Conservation (phyloP, 2,797 vertebrate species). For the Botia kubotai region DNA sequence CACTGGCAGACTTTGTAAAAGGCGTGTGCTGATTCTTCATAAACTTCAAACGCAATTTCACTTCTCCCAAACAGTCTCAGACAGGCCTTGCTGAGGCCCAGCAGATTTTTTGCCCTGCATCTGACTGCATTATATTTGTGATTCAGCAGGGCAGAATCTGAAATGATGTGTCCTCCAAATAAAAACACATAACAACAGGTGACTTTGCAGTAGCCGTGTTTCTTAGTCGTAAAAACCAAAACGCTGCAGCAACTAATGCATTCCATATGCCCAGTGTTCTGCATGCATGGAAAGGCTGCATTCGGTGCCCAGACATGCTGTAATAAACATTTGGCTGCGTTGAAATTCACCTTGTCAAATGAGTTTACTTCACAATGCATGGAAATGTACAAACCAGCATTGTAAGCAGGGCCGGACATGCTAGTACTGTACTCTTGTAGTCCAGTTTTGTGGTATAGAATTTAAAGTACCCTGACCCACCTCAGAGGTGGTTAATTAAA, state of each 20-base stretch:
- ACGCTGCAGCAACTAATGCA: conserved; percentile 21
- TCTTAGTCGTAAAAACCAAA: conserved; percentile 2
- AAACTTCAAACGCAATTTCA: conserved; percentile 71
- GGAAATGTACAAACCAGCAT: conserved; percentile 9
- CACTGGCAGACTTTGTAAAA: conserved; percentile 63
- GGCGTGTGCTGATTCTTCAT: conserved; percentile 69
- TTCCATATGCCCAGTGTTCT: conserved; percentile 31
- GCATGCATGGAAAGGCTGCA: conserved; percentile 26
- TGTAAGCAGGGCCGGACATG: not conserved
- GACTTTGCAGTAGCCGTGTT: conserved; percentile 13
- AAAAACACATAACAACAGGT: conserved; percentile 3
- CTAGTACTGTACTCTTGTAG: not conserved
- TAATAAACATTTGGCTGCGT: conserved; percentile 46
- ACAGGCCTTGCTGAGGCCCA: conserved; percentile 58
- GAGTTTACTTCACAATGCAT: conserved; percentile 12
- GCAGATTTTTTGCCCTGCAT: conserved; percentile 53
- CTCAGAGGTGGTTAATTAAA: conserved; percentile 34
- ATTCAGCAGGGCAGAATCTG: conserved; percentile 20
- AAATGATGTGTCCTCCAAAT: conserved; percentile 30
- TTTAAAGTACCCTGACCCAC: conserved; percentile 15
- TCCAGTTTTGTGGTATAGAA: not conserved
- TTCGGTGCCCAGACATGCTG: conserved; percentile 27
- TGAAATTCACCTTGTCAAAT: conserved; percentile 37
- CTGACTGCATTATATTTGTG: conserved; percentile 50
- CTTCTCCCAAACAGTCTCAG: conserved; percentile 58